Evolutionary conservation across 1,140 invertebrate genomes (phyloP).

Genomic region (Choristoneura fumiferana): DNA sequence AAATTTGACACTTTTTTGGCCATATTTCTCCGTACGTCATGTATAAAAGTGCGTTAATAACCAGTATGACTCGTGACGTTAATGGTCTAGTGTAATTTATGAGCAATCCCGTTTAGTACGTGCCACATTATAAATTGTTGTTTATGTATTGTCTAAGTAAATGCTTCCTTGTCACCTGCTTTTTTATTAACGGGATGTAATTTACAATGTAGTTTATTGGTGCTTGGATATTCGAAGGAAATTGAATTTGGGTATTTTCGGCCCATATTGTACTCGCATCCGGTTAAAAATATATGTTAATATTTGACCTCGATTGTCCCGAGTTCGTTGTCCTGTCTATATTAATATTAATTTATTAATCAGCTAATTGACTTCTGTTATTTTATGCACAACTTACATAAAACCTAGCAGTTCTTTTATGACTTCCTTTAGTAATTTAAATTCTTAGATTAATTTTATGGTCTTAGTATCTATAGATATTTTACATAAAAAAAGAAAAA

Average conservation of each 20-base stretch:
- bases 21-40: no score
- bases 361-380: background rate
- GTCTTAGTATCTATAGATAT: no score
- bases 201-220: constrained; percentile 1
- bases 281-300: no score
- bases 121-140: constrained; percentile 7
- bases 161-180: background rate
- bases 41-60: constrained; percentile 56
- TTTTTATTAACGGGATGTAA: constrained; percentile 8
- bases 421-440: background rate
- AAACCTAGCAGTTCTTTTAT: background rate
- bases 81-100: background rate
- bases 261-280: no score
- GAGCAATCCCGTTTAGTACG: background rate
- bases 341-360: constrained; percentile 8
- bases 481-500: no score
- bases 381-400: background rate
- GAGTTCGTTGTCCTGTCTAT: background rate
- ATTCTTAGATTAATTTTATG: no score
- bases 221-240: no score
- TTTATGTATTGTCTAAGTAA: constrained; percentile 16
- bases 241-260: no score
- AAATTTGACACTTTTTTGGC: constrained; percentile 58
- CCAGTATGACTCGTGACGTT: constrained; percentile 33
- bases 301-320: no score